These are phyloP conservation scores for Arizona elegans DNA, from an alignment of 2,113 vertebrate genomes.

Conservation along the genomic window DNA sequence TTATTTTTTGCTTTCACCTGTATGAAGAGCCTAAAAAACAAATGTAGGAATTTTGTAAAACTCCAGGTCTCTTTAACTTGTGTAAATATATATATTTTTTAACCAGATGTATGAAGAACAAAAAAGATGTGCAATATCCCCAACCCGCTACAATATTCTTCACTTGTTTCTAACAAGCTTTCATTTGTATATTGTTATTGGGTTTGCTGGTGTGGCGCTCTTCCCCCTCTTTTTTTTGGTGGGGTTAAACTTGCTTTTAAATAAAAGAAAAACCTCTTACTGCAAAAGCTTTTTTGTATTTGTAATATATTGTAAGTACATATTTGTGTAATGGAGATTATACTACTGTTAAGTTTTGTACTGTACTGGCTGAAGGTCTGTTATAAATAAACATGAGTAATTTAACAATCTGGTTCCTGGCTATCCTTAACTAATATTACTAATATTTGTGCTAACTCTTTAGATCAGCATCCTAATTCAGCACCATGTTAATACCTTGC, in stretches of 20 bases:
- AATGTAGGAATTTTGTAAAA: constrained; percentile 66
- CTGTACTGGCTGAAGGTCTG: constrained; percentile 84
- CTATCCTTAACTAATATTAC: background rate
- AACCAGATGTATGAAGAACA: constrained; percentile 72
- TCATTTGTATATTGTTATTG: constrained; percentile 57
- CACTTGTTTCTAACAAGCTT: constrained; percentile 48
- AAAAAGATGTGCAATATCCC: constrained; percentile 74
- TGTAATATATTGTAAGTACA: constrained; percentile 86
- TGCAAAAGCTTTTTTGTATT: constrained; percentile 80
- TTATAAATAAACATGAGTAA: constrained; percentile 85
- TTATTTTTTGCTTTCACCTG: constrained; percentile 18
- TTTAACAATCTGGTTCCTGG: constrained; percentile 63
- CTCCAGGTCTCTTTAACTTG: constrained; percentile 67
- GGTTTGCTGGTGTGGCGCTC: constrained; percentile 49
- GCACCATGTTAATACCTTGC: background rate
- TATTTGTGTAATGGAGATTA: constrained; percentile 83
- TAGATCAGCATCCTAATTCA: background rate
- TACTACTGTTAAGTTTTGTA: constrained; percentile 90
- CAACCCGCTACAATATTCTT: constrained; percentile 46
- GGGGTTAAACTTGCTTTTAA: constrained; percentile 79
- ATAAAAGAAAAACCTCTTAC: constrained; percentile 58
- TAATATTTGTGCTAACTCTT: background rate
- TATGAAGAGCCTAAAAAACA: constrained; percentile 21
- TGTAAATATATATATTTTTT: constrained; percentile 73
- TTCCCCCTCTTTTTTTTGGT: constrained; percentile 44